Evolutionary conservation across 1,140 invertebrate genomes (phyloP), one percentile per base, ranked within the genome.

Genomic region (Anastrepha obliqua): DNA sequence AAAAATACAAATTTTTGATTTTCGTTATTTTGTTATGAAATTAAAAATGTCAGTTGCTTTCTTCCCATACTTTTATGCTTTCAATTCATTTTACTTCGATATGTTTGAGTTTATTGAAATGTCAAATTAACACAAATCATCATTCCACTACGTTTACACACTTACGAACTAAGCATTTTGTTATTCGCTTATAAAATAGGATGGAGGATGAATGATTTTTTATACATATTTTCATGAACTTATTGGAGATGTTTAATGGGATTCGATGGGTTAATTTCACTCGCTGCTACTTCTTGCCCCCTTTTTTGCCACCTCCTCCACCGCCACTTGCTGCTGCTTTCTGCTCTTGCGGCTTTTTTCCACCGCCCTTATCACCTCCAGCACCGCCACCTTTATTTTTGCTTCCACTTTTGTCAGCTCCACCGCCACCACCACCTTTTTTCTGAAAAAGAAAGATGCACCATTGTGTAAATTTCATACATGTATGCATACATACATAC

Each of bases 301-400:
- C 91, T 85, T 92, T 88, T 78, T 87, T 87, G 7, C 86, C 88
- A 85, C 89, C 90, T 81, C 88, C 88, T 9, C 85, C 88, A 29
- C 86, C 51, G 11, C 6, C 86, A 89, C 64, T 90, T 29, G 81
- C 89, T 78, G 88, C 88, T 60, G 89, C 78, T 87, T 92, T 92
- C 88, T 89, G 91, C n/a, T 92, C 91, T 86, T 89, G 90, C 88
- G 89, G 91, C 86, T 91, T 92, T 89, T 92, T 92, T 55, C 88
- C 90, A 85, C 90, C 90, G 86, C 88, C 89, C 90, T 92, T 92
- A 87, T 92, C 91, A 74, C 85, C 89, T 42, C 88, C 90, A 29
- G 29, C 29, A n/a, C 51, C 89, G 44, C 62, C 86, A 58, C 85
- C 89, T 89, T 91, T 92, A 88, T 90, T 91, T 89, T 91, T 90